These are phyloP conservation scores for Emydocephalus ijimae DNA, from an alignment of 2,113 vertebrate genomes.

Conservation along the genomic window DNA sequence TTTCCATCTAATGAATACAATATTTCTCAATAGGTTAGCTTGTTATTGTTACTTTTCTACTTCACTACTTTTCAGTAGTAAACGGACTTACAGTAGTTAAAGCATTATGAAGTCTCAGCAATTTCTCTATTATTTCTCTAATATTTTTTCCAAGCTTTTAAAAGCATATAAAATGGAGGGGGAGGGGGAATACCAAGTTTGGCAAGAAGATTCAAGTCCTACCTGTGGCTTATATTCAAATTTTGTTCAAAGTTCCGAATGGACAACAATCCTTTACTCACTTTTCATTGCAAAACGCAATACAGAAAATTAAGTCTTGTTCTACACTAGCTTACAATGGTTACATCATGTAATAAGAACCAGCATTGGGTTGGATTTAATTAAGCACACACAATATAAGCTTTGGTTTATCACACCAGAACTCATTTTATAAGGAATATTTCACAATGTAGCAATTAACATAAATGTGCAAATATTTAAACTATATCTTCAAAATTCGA, in stretches of 20 bases:
- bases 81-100: neutral
- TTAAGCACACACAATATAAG: neutral
- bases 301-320: neutral
- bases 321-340: neutral
- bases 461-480: neutral
- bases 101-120: neutral
- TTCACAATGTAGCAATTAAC: neutral
- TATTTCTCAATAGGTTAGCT: neutral
- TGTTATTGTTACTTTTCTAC: neutral
- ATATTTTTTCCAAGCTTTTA: neutral
- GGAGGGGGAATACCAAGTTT: neutral
- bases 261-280: neutral
- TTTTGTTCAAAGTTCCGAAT: too few relatives aligned
- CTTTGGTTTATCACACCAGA: neutral
- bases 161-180: neutral
- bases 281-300: neutral
- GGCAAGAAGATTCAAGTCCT: neutral
- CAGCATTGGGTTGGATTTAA: neutral
- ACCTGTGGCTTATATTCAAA: neutral
- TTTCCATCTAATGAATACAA: neutral
- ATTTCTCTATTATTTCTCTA: neutral
- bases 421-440: neutral
- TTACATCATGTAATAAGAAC: neutral
- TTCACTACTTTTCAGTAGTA: neutral
- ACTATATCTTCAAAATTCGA: neutral